phyloP scores from a whole-genome alignment of 1,140 invertebrate genomes.

The Cherax quadricarinatus region DNA sequence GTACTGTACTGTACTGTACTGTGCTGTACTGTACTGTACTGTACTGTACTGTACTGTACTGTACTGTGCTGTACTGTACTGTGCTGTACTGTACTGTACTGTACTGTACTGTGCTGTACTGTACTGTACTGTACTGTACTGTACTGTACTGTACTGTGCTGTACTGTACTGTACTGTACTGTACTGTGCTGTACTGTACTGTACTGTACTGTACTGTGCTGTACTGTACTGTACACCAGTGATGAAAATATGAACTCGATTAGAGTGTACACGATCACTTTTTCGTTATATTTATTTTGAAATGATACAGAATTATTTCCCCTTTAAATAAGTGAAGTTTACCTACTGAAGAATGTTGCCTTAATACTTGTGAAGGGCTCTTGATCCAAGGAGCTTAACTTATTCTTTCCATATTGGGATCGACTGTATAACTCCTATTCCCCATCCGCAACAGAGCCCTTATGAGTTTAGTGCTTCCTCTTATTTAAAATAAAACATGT shows the following conservation, averaged over 20 bases:
- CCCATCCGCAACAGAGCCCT: no score
- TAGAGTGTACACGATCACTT: no score
- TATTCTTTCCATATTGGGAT: no score
- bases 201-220: slow-evolving; percentile 68
- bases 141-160: slow-evolving; percentile 71
- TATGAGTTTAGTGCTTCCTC: no score
- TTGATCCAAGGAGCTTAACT: no score
- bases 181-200: slow-evolving; percentile 59
- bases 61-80: slow-evolving; percentile 64
- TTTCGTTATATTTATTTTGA: no score
- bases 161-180: slow-evolving; percentile 67
- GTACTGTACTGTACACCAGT: slow-evolving; percentile 68
- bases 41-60: slow-evolving; percentile 62
- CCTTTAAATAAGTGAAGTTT: no score
- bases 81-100: slow-evolving; percentile 62
- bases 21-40: slow-evolving; percentile 68
- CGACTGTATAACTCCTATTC: no score
- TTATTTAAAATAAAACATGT: no score
- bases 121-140: slow-evolving; percentile 73
- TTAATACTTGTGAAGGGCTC: no score
- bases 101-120: slow-evolving; percentile 63
- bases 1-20: slow-evolving; percentile 71
- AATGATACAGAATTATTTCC: no score
- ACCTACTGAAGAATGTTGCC: no score
- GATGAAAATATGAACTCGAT: not conserved